Base-by-base conservation (phyloP, 2,888 invertebrate genomes). In the Aporophyla lueneburgensis region DNA sequence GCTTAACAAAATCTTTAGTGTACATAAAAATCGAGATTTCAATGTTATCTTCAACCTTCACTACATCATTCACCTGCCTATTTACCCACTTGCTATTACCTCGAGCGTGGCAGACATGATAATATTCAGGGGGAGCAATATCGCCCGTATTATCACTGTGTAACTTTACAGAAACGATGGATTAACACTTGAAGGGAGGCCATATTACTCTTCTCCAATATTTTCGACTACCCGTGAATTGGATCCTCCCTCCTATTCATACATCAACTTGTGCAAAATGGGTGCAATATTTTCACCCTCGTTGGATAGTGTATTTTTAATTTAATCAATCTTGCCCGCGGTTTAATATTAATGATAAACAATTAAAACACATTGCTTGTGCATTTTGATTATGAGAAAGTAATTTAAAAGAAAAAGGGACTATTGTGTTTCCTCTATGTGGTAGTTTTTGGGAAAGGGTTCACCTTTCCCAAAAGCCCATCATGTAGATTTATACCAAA, bases 41-140 rank as follows among this genome's bases (percentile, higher is more conserved):
- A 74, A 67, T 59, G 59, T 83, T 85, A 87, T 78, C 76, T 73
- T 40, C 21, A 70, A 67, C 63, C 40, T 51, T 46, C 51, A 63
- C 63, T 74, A 71, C 71, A 78, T 74, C 70, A 67, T 77, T 74
- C 70, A 82, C 49, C 69, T 74, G 67, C 24, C 69, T 82, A 78
- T 83, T 83, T 84, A 87, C 84, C 66, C 65, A 68, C 80, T 77
- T 74, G 84, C 82, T 80, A 84, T 83, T 83, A 87, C 83, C 74
- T 71, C 79, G 81, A 80, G 76, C 78, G 78, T 86, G 80, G 83
- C 91, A 93, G 93, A 92, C 92, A 87, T 89, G 91, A 91, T 93
- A 93, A 94, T 93, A 93, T 91, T 85, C 84, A 78, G 86, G 87
- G 87, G 87, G 80, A 87, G 92, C 89, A 93, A 94, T 94, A 94